These are phyloP conservation scores for Dasyornis broadbenti DNA, from an alignment of 2,113 vertebrate species.

Conservation along the genomic window DNA sequence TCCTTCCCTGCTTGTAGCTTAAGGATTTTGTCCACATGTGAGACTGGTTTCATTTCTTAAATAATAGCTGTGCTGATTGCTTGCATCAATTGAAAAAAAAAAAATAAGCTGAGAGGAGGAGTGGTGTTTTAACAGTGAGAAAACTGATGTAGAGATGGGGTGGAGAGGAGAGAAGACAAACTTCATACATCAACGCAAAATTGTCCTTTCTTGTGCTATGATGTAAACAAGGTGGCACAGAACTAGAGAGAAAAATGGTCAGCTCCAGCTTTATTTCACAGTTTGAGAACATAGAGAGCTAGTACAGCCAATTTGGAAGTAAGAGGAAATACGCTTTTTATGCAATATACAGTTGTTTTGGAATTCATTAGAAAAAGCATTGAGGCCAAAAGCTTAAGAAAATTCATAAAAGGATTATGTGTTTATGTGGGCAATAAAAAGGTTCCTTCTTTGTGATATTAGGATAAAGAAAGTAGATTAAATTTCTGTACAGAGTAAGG, in stretches of 20 bases:
- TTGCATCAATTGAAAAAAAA: not conserved
- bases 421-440: not conserved
- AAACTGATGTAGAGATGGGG: not conserved
- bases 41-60: not conserved
- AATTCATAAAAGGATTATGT: not conserved
- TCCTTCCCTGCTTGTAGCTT: conserved; percentile 7
- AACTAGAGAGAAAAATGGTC: not conserved
- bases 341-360: not conserved
- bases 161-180: not conserved
- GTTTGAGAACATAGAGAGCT: not conserved
- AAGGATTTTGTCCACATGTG: conserved; percentile 13
- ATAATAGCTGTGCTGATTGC: not conserved
- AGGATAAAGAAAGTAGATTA: not conserved
- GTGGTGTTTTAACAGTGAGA: not conserved
- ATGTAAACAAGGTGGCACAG: not conserved
- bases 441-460: not conserved
- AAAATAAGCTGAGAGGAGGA: not conserved
- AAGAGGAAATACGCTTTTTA: not conserved
- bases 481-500: not conserved
- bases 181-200: not conserved
- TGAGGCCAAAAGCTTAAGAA: not conserved
- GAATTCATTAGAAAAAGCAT: not conserved
- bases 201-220: not conserved
- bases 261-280: not conserved
- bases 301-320: not conserved